These are phyloP conservation scores for Melanocharis versteri DNA, from an alignment of 2,113 vertebrate genomes.

Conservation along the genomic window DNA sequence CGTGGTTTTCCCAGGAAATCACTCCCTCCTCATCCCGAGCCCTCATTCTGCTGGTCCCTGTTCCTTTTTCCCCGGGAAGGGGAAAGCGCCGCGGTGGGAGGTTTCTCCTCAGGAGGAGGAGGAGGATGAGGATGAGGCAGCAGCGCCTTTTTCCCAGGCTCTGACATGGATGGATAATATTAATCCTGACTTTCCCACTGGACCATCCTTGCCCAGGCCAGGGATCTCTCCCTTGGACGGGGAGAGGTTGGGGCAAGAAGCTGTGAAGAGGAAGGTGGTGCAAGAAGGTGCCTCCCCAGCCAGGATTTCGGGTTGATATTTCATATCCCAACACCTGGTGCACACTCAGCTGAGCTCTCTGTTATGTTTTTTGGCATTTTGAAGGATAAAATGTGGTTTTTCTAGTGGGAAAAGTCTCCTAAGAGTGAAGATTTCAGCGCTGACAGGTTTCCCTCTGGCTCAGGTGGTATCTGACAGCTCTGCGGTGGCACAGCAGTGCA, in stretches of 20 bases:
- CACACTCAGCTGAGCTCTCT: not conserved
- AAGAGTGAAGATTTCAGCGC: not conserved
- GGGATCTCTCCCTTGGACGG: not conserved
- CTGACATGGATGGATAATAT: not conserved
- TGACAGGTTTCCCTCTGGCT: not conserved
- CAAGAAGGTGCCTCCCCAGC: not conserved
- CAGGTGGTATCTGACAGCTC: not conserved
- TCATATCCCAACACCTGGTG: not conserved
- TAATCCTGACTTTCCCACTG: not conserved
- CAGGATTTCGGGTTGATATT: not conserved
- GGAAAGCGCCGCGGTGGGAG: fast-evolving
- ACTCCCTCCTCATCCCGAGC: fast-evolving
- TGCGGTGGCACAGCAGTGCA: not conserved
- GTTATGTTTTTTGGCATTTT: not conserved
- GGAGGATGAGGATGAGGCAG: not conserved
- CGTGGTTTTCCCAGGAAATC: fast-evolving
- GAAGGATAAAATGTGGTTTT: not conserved
- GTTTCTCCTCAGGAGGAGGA: not conserved
- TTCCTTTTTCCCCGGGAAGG: not conserved
- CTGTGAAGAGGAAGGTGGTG: not conserved
- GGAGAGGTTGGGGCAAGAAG: not conserved
- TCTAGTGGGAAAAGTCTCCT: not conserved
- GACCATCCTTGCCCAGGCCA: fast-evolving
- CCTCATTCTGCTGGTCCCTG: not conserved
- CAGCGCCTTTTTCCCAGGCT: not conserved